Conservation (phyloP, 1,140 invertebrate species). For the Rhagoletis zephyria region DNA sequence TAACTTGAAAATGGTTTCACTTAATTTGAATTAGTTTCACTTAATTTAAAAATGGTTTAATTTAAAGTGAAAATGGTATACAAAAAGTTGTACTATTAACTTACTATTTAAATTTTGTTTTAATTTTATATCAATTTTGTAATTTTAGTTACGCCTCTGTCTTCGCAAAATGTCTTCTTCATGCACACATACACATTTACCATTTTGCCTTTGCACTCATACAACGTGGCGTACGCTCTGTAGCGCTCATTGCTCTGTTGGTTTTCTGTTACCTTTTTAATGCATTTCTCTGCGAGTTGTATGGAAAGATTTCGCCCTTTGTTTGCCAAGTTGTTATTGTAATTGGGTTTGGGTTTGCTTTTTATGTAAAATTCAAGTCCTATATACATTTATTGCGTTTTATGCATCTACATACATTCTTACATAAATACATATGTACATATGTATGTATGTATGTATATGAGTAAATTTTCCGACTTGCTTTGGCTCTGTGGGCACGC, state of each 20-base stretch:
- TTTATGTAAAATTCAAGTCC: not conserved
- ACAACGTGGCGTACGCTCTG: not conserved
- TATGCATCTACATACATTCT: not conserved
- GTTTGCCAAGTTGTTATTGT: slow-evolving; percentile 19
- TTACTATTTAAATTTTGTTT: not conserved
- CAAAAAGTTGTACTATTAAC: too few relatives aligned
- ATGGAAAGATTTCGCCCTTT: slow-evolving; percentile 9
- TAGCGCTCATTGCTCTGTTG: not conserved
- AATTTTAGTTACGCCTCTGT: not conserved
- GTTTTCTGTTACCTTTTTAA: not conserved
- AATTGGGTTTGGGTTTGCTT: slow-evolving; percentile 49
- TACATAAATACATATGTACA: not conserved
- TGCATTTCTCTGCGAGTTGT: slow-evolving; percentile 32
- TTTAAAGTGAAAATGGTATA: too few relatives aligned
- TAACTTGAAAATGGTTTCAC: too few relatives aligned
- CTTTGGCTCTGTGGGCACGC: slow-evolving; percentile 17
- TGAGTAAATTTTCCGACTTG: slow-evolving; percentile 47
- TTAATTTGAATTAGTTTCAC: too few relatives aligned
- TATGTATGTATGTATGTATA: not conserved
- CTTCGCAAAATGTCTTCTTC: slow-evolving; percentile 1
- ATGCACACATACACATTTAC: not conserved
- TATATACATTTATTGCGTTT: slow-evolving; percentile 37
- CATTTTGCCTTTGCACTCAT: not conserved
- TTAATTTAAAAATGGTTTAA: too few relatives aligned
- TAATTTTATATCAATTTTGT: not conserved